These are phyloP conservation scores for Nycticorax nycticorax DNA, from an alignment of 2,113 vertebrate genomes.

Conservation along the genomic window DNA sequence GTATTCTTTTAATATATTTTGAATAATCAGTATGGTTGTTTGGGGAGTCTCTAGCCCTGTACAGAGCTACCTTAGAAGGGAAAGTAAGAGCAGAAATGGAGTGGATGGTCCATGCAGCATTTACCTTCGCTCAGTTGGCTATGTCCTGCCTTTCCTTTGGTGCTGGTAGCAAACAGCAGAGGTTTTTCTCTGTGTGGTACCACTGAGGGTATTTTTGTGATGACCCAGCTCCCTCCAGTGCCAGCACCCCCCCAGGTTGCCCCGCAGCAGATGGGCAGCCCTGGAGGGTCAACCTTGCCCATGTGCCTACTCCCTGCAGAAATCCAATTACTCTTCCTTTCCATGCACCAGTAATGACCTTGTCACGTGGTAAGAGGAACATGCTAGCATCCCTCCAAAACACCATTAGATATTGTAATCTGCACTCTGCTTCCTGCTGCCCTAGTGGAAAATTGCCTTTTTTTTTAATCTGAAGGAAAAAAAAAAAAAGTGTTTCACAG, in stretches of 20 bases:
- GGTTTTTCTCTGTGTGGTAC: background rate
- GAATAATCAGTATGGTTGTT: background rate
- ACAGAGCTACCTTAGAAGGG: background rate
- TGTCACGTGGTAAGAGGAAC: background rate
- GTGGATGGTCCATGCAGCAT: background rate
- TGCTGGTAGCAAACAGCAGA: background rate
- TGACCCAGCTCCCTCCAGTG: background rate
- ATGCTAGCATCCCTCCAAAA: background rate
- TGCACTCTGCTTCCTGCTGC: background rate
- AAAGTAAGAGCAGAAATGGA: background rate
- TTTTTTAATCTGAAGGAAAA: background rate
- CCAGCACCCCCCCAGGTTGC: background rate
- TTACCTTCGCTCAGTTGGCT: background rate
- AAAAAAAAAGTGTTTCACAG: background rate
- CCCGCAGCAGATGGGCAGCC: background rate
- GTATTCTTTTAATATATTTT: background rate
- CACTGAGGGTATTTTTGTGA: background rate
- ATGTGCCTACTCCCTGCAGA: background rate
- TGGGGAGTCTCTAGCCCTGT: background rate
- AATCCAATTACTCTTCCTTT: background rate
- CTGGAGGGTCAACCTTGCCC: too few relatives aligned
- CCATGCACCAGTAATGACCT: background rate
- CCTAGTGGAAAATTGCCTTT: background rate
- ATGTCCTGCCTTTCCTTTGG: background rate
- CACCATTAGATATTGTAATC: background rate